phyloP scores from a whole-genome alignment of 2,113 vertebrate species.

The Nipponia nippon region DNA sequence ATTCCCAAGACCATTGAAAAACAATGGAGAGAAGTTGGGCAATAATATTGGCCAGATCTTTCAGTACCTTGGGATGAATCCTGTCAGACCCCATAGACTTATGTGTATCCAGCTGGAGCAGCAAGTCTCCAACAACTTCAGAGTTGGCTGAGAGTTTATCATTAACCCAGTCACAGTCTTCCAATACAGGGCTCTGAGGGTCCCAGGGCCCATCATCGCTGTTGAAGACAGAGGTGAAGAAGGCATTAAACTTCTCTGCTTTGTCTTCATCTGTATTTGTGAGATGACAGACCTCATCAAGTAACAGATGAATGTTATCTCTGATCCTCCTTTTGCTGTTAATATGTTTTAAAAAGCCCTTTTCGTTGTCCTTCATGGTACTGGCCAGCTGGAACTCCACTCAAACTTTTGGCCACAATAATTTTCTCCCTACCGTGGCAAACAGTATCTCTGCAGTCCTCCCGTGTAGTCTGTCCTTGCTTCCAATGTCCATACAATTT shows the following conservation, averaged over 20 bases:
- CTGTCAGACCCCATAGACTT: too few relatives aligned
- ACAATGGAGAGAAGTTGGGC: neutral
- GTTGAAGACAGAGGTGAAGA: neutral
- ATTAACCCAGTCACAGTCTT: neutral
- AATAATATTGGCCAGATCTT: neutral
- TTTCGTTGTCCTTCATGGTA: neutral
- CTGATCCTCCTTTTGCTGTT: neutral
- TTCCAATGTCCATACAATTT: neutral
- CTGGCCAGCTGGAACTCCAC: neutral
- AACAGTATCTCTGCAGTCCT: neutral
- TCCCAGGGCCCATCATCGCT: rapidly evolving
- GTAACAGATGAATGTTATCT: neutral
- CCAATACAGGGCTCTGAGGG: neutral
- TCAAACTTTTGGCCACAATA: neutral
- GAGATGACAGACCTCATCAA: neutral
- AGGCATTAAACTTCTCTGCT: neutral
- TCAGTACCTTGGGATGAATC: neutral
- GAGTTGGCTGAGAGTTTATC: neutral
- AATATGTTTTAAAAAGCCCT: neutral
- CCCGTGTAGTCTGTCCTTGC: neutral
- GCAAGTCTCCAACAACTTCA: neutral
- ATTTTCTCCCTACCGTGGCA: neutral
- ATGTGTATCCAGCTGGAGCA: neutral
- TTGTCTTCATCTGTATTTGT: neutral
- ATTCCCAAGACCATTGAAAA: neutral